Base-by-base conservation (phyloP, 1,140 invertebrate species). In the Littorina saxatilis region DNA sequence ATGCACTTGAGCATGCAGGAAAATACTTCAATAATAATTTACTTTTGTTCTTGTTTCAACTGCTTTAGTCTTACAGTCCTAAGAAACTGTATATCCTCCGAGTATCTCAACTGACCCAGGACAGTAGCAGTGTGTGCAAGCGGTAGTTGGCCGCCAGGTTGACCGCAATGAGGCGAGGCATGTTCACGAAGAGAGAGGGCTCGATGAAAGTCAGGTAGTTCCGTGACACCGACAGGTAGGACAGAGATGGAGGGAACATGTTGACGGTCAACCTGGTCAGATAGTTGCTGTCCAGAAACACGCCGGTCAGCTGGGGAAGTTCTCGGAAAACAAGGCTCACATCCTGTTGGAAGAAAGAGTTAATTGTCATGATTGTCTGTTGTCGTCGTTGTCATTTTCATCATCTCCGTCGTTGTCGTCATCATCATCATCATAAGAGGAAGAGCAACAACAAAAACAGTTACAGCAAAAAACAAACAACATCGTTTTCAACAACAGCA, bases 171-270 rank as follows among this genome's bases (percentile, higher is more conserved):
- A 78, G 75, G 32, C 2, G 2, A 17, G 55, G 75, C 32, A 63
- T 35, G 27, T 23, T 27, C 3, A 63, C 7, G 35, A 78, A 78
- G 1, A 78, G 35, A 5, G 32, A 4, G 2, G 55, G 58, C 32
- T 78, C 75, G 43, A 78, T 0, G 81, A 70, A 58, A 20, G 58
- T 23, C 29, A 87, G 79, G 2, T 37, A 29, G 75, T 87, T 87
- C 17, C 74, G 17, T 23, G 75, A 55, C 3, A 87, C 32, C 17
- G 84, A 78, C 32, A 87, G 50, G 15, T 66, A 43, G 27, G 58
- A 63, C 11, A 87, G 47, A 13, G 83, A 79, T 20, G 35, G 9
- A 15, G 74, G 29, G 79, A 68, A 75, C 78, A 50, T 74, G 32
- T 61, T 23, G 80, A 66, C 20, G 47, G 58, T 50, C 58, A 75